Evolutionary conservation across 2,113 vertebrate species (phyloP).

Genomic region (Gymnocephalus cernua): DNA sequence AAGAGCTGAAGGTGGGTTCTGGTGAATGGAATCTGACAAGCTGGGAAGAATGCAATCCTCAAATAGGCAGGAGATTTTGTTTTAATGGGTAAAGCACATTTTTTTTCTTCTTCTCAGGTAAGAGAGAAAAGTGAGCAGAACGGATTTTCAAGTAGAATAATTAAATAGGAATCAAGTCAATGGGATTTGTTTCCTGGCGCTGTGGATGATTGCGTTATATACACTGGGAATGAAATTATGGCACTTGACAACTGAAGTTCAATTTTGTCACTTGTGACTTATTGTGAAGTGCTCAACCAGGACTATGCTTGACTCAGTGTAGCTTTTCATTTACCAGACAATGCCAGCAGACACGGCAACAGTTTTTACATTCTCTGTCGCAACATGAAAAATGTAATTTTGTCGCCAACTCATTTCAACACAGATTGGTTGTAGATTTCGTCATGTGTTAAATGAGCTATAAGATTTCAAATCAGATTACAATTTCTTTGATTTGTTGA

Average conservation of each 20-base stretch:
- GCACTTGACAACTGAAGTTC: conserved; percentile 62
- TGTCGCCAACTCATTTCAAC: background rate
- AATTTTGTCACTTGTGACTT: conserved; percentile 63
- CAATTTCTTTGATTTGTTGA: background rate
- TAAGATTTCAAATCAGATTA: background rate
- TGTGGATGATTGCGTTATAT: conserved; percentile 58
- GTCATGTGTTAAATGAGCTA: background rate
- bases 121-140: conserved; percentile 35
- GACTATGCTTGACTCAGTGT: background rate
- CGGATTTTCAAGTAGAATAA: conserved; percentile 69
- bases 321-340: conserved; percentile 13
- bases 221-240: conserved; percentile 61
- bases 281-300: conserved; percentile 48
- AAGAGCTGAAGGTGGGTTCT: conserved; percentile 46
- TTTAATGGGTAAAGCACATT: conserved; percentile 46
- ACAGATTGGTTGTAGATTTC: background rate
- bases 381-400: background rate
- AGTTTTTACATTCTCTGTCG: conserved; percentile 1
- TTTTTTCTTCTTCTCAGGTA: conserved; percentile 10
- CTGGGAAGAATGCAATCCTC: conserved; percentile 48
- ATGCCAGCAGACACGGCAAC: conserved; percentile 15
- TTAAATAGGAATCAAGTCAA: conserved; percentile 74
- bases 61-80: conserved; percentile 38
- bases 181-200: conserved; percentile 66
- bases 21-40: conserved; percentile 57